Base-by-base conservation (phyloP, 2,888 invertebrate genomes). In the Aphidoletes aphidimyza region DNA sequence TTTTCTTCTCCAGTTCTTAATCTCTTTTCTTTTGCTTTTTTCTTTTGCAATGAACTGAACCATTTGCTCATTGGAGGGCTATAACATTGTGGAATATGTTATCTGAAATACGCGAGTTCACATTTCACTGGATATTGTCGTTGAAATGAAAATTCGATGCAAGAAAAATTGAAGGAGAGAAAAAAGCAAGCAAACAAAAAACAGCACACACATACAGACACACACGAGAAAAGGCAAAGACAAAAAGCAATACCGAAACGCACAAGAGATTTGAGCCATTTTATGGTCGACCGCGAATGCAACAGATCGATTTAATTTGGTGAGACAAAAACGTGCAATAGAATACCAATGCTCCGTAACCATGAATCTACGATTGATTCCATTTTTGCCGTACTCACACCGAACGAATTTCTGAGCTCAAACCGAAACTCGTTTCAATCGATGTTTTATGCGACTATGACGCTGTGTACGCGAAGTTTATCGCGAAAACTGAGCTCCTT, bases 301-400 rank as follows among this genome's bases (percentile, higher is more conserved):
- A 69, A 69, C 69, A 69, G 69, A 69, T 69, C 69, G 34, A 69
- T 69, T 69, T 69, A 69, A 69, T 69, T 69, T 69, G 30, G 30
- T 30, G 30, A 69, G 69, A 69, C 69, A 69, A 69, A 69, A 69
- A 69, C 69, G 69, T 69, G 69, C 69, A 69, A 69, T 69, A 69
- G 69, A 69, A 69, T 69, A 69, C 69, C 0, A 69, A 69, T 69
- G 69, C 69, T 69, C 34, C 69, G 30, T 69, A 69, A 69, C 34
- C 69, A 69, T 69, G 69, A 69, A 69, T 69, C 69, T 69, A 34
- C 69, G 69, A 69, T 54, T 54, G 22, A 54, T 30, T 69, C 69
- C 69, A 69, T 69, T 69, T 30, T 69, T 69, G n/a, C 69, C 69
- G 14, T 3, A 30, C 17, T 30, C 69, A 69, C 34, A 14, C n/a